phyloP scores from a whole-genome alignment of 2,888 invertebrate genomes.

The Andricus quercusramuli region DNA sequence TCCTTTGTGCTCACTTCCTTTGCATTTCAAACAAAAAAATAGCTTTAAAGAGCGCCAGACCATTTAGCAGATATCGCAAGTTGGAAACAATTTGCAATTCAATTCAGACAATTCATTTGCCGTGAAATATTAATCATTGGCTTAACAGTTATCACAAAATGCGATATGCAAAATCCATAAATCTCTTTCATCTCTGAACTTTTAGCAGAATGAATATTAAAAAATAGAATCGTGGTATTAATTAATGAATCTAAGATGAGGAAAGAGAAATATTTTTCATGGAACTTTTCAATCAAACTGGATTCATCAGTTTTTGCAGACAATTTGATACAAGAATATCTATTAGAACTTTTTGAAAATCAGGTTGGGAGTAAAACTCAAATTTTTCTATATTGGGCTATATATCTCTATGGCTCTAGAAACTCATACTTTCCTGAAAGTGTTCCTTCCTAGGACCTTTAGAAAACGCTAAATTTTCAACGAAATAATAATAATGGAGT shows the following conservation, averaged over 20 bases:
- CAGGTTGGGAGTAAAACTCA: too few relatives aligned
- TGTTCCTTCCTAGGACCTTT: too few relatives aligned
- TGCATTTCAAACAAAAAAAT: background rate
- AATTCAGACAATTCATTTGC: constrained; percentile 58
- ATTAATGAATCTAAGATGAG: background rate
- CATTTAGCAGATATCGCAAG: constrained; percentile 51
- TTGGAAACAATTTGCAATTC: constrained; percentile 60
- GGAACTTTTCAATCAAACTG: background rate
- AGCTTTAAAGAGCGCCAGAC: background rate
- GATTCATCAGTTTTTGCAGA: background rate
- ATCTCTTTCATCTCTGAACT: background rate
- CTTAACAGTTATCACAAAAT: constrained; percentile 32
- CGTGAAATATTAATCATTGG: constrained; percentile 59
- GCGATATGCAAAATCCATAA: background rate
- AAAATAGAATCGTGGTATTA: background rate
- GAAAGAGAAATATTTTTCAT: background rate
- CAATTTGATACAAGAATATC: background rate
- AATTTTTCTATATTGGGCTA: too few relatives aligned
- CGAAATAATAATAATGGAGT: too few relatives aligned
- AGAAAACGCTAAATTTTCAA: too few relatives aligned
- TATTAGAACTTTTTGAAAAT: background rate
- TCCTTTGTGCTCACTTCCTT: background rate
- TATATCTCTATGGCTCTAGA: too few relatives aligned
- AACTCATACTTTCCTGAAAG: too few relatives aligned
- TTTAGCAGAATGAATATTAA: background rate